phyloP scores from a whole-genome alignment of 2,113 vertebrate genomes.

The Nematolebias whitei region DNA sequence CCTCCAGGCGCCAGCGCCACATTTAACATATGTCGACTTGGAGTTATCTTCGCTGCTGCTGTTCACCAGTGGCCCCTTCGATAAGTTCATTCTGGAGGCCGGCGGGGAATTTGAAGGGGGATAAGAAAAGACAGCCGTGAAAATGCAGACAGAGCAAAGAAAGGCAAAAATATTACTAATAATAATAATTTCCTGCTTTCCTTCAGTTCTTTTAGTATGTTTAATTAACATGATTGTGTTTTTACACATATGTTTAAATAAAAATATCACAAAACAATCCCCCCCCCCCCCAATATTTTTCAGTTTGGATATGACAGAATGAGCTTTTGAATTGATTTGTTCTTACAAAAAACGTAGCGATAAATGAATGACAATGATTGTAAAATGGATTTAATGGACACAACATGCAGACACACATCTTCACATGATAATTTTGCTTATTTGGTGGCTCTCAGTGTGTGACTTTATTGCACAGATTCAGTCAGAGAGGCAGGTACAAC shows the following conservation, averaged over 20 bases:
- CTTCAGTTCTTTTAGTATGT: background rate
- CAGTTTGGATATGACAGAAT: background rate
- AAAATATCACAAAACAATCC: no score
- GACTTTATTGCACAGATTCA: background rate
- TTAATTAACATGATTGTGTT: background rate
- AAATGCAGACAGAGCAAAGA: slow-evolving; percentile 28
- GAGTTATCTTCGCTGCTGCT: slow-evolving; percentile 82
- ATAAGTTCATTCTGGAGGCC: slow-evolving; percentile 83
- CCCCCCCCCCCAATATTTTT: no score
- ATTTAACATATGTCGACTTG: slow-evolving; percentile 80
- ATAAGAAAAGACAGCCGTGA: slow-evolving; percentile 54
- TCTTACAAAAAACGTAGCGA: background rate
- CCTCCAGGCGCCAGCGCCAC: slow-evolving; percentile 83
- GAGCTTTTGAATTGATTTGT: background rate
- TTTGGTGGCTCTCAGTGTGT: background rate
- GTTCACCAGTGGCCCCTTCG: slow-evolving; percentile 84
- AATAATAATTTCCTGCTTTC: slow-evolving; percentile 3
- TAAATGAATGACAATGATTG: background rate
- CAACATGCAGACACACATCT: slow-evolving; percentile 14
- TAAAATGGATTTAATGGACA: background rate
- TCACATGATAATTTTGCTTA: background rate
- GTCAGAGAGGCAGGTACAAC: background rate
- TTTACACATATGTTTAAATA: background rate
- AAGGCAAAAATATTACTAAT: slow-evolving; percentile 3
- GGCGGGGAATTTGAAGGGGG: slow-evolving; percentile 23